These are phyloP conservation scores for Chionis minor DNA, from an alignment of 2,113 vertebrate species.

Conservation along the genomic window DNA sequence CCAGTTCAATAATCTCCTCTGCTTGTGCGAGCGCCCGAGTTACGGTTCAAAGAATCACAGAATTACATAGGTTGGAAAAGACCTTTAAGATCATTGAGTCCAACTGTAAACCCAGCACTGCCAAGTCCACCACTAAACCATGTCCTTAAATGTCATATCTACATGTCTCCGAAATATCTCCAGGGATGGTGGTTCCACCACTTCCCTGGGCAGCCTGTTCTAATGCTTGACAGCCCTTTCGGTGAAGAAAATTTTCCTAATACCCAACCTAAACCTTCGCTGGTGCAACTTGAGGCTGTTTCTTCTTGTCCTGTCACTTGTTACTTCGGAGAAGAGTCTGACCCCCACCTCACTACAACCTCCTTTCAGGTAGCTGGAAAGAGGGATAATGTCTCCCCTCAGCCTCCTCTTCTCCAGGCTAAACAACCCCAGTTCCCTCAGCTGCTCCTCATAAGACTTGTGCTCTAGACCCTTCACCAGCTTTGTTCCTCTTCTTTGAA, in stretches of 20 bases:
- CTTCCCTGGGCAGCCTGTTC: background rate
- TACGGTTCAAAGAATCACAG: background rate
- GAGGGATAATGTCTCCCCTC: fast-evolving
- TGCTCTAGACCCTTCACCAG: background rate
- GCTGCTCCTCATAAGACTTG: fast-evolving
- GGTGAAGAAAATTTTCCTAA: background rate
- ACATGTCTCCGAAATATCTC: background rate
- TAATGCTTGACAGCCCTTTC: fast-evolving
- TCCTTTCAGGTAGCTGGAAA: background rate
- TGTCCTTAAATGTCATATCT: fast-evolving
- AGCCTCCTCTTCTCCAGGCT: background rate
- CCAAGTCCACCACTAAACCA: background rate
- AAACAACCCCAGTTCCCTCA: fast-evolving
- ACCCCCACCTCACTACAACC: fast-evolving
- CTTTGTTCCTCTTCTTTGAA: background rate
- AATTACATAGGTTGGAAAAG: background rate
- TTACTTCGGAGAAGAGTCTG: background rate
- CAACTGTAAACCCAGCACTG: background rate
- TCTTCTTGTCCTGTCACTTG: fast-evolving
- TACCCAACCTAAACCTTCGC: background rate
- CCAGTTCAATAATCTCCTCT: background rate
- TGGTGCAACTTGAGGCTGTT: background rate
- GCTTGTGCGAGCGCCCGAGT: background rate
- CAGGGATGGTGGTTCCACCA: background rate
- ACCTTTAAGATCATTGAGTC: background rate